Base-by-base conservation (phyloP, 2,797 vertebrate genomes). In the Glossophaga mutica region DNA sequence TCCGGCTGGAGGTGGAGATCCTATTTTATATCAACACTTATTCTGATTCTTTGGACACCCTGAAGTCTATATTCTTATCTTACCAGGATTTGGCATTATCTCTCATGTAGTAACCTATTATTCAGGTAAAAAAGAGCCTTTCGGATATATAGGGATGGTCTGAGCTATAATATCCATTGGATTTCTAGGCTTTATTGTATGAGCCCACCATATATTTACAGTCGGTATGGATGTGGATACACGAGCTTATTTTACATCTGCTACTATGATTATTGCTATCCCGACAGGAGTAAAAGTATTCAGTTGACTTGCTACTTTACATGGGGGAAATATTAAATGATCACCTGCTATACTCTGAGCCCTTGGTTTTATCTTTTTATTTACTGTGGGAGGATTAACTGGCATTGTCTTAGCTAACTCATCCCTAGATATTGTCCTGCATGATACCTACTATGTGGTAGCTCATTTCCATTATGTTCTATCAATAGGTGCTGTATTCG, bases 291-390 rank as follows among this genome's bases (percentile, higher is more conserved):
- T 70, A 1, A 70, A 70, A 26, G 68, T 70, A 0, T 70, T 70
- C 5, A 70, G 34, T 0, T 70, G 68, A 24, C 0, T 39, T 1
- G 68, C 68, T 0, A 70, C 68, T 0, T 21, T 70, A 0, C 68
- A 39, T 2, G 37, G 68, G 1, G 68, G 68, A 0, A 39, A 70
- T 6, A 70, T 70, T 1, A 70, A 70, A 24, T 70, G 37, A 24
- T 24, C 22, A 0, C 34, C 67, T 0, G 67, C 67, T 0, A 68
- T 68, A 5, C 3, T 37, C 4, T 68, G 67, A 11, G n/a, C n/a
- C 3, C 1, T 68, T 0, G 67, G 67, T 0, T 68, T 68, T 10
- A 68, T 68, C 4, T 68, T 68, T 0, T 2, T 68, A 4, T 68
- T 37, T 3, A 37, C 67, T 2, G 67, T 68, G 0, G 67, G n/a